Conservation (phyloP, 2,888 invertebrate genomes). For the Papilio gigon region DNA sequence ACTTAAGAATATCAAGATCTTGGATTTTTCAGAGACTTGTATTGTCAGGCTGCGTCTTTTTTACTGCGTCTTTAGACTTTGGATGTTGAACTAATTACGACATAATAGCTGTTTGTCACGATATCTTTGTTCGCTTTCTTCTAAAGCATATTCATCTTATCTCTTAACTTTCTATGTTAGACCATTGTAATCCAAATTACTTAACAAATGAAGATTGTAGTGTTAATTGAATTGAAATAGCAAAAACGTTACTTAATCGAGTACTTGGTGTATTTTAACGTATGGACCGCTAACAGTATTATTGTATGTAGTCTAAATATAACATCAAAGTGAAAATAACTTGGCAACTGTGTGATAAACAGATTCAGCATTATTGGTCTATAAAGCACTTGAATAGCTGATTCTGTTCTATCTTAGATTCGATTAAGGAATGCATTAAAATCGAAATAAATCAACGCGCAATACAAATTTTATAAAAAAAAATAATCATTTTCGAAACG, state of each 20-base stretch:
- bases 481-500: not conserved
- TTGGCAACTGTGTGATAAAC: conserved; percentile 11
- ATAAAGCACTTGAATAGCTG: not conserved
- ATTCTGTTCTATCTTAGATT: not conserved
- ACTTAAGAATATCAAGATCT: conserved; percentile 63
- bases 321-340: conserved; percentile 12
- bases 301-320: not conserved
- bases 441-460: not conserved
- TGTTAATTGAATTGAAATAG: not conserved
- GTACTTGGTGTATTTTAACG: not conserved
- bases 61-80: conserved; percentile 1
- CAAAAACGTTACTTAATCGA: not conserved
- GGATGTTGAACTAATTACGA: not conserved
- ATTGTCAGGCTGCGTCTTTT: not conserved
- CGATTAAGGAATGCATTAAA: not conserved
- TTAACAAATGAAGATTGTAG: not conserved
- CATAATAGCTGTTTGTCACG: not conserved
- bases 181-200: too few relatives aligned
- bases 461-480: not conserved
- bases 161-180: not conserved
- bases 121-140: not conserved
- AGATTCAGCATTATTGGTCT: not conserved
- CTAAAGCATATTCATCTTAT: not conserved
- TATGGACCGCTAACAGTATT: not conserved
- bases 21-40: not conserved